Conservation (phyloP, 2,888 invertebrate genomes). For the Oxytorus armatus region DNA sequence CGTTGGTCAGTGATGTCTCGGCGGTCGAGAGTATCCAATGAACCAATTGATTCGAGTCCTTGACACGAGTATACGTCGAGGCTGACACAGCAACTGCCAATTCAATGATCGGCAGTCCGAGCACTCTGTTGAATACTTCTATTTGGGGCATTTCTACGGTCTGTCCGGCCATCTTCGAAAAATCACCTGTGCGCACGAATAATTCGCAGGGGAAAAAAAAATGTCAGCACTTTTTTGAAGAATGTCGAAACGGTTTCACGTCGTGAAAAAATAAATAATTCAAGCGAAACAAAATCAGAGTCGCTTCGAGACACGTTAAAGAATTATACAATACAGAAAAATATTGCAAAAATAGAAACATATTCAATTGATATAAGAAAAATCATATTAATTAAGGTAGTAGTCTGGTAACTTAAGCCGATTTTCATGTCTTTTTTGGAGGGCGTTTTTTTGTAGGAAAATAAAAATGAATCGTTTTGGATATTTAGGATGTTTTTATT, state of each 20-base stretch:
- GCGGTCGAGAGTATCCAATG: conserved; percentile 88
- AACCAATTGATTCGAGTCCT: conserved; percentile 82
- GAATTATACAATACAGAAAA: too few relatives aligned
- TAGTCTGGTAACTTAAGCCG: too few relatives aligned
- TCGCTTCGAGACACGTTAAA: too few relatives aligned
- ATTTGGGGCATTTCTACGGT: conserved; percentile 76
- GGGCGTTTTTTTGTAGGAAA: too few relatives aligned
- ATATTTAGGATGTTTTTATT: too few relatives aligned
- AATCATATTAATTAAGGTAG: too few relatives aligned
- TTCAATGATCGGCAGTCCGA: conserved; percentile 79
- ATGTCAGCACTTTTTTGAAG: conserved; percentile 11
- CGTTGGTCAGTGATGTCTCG: conserved; percentile 85
- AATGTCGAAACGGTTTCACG: not conserved
- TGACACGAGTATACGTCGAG: conserved; percentile 78
- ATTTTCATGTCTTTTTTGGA: too few relatives aligned
- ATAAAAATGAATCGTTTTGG: too few relatives aligned
- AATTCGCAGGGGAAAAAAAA: conserved; percentile 18
- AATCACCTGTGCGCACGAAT: conserved; percentile 34
- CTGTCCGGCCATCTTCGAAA: conserved; percentile 67
- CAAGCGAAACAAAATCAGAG: too few relatives aligned
- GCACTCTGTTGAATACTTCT: conserved; percentile 78
- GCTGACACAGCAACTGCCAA: conserved; percentile 77
- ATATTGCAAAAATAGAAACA: too few relatives aligned
- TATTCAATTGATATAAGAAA: too few relatives aligned
- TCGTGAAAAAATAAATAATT: not conserved